Conservation (phyloP, 2,797 vertebrate genomes). For the Cryptoprocta ferox region DNA sequence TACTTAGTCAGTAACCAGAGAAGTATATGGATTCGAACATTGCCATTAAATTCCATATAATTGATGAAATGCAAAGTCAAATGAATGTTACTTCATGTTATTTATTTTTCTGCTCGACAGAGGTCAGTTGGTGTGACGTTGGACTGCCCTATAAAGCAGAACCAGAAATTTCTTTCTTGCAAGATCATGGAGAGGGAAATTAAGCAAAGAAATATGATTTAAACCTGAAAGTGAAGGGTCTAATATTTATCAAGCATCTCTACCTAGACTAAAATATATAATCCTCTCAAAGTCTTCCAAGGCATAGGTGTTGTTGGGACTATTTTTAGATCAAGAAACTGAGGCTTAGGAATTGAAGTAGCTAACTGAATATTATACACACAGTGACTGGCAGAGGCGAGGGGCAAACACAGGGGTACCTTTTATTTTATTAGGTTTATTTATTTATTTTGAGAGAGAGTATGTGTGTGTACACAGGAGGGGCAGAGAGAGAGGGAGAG, state of each 20-base stretch:
- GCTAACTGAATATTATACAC: background rate
- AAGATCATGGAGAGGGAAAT: background rate
- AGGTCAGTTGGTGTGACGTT: background rate
- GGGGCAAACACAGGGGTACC: background rate
- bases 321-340: background rate
- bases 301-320: background rate
- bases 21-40: constrained; percentile 72
- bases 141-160: background rate
- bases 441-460: too few species aligned
- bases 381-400: background rate
- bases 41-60: constrained; percentile 74
- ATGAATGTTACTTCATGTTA: constrained; percentile 66
- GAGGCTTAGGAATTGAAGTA: background rate
- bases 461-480: too few species aligned
- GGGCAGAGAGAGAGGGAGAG: too few species aligned
- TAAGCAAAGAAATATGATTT: background rate
- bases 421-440: background rate
- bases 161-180: background rate
- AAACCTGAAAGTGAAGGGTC: background rate
- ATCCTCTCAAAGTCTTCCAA: background rate
- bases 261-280: background rate
- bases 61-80: constrained; percentile 66
- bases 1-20: constrained; percentile 81
- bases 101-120: constrained; percentile 32
- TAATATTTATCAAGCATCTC: constrained; percentile 12